phyloP scores from a whole-genome alignment of 2,888 invertebrate genomes.

The Andrena fulva region DNA sequence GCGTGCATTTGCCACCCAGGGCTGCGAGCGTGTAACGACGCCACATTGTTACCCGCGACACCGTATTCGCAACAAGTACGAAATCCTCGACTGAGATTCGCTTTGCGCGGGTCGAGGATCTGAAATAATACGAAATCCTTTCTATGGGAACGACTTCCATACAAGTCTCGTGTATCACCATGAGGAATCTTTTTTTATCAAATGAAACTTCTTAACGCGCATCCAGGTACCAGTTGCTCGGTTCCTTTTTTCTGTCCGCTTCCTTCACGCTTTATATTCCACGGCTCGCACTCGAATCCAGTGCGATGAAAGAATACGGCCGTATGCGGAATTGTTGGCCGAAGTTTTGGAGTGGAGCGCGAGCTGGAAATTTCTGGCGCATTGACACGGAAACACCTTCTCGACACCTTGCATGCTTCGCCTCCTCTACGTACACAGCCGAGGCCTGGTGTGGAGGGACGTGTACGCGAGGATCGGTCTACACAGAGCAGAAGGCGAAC shows the following conservation, averaged over 20 bases:
- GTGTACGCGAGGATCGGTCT: conserved; percentile 44
- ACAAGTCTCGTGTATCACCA: too few relatives aligned
- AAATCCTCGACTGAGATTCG: background rate
- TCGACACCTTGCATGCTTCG: conserved; percentile 38
- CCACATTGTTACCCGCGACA: conserved; percentile 32
- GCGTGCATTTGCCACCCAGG: background rate
- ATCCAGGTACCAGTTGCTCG: too few relatives aligned
- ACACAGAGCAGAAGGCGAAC: conserved; percentile 32
- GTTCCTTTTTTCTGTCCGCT: too few relatives aligned
- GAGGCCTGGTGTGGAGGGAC: conserved; percentile 39
- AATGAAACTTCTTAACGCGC: too few relatives aligned
- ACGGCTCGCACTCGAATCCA: background rate
- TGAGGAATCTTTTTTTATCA: too few relatives aligned
- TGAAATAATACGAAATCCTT: background rate
- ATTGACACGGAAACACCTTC: conserved; percentile 62
- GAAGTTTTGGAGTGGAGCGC: conserved; percentile 47
- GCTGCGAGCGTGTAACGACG: conserved; percentile 29
- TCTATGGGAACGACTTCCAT: too few relatives aligned
- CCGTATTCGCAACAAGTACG: conserved; percentile 17
- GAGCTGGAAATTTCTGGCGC: conserved; percentile 61
- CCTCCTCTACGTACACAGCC: conserved; percentile 31
- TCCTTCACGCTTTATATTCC: background rate
- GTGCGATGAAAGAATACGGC: background rate
- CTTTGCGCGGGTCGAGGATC: background rate
- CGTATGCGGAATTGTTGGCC: background rate